These are phyloP conservation scores for Myotis vivesi DNA, from an alignment of 2,797 vertebrate species.

Conservation along the genomic window DNA sequence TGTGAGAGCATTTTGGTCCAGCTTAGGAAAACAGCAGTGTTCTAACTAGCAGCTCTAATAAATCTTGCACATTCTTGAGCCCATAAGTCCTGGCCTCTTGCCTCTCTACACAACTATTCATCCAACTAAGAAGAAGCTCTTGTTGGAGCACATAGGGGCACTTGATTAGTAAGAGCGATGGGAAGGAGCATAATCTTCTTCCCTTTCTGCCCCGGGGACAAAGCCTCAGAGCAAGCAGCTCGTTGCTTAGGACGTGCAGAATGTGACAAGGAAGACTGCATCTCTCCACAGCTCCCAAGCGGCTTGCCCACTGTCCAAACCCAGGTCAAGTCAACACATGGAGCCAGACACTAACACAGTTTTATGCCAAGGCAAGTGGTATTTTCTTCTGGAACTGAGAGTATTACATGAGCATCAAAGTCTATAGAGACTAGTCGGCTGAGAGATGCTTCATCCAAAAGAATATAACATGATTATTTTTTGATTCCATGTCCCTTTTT, in stretches of 20 bases:
- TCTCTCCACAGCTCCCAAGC: background rate
- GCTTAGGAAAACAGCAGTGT: slow-evolving; percentile 74
- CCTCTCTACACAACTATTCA: slow-evolving; percentile 77
- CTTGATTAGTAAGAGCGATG: slow-evolving; percentile 51
- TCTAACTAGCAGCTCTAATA: slow-evolving; percentile 73
- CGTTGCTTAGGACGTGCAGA: slow-evolving; percentile 13
- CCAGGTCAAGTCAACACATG: background rate
- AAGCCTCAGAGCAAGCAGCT: background rate
- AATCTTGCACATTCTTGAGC: slow-evolving; percentile 77
- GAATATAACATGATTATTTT: background rate
- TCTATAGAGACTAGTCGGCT: background rate
- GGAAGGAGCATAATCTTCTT: slow-evolving; percentile 49
- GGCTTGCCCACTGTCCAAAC: background rate
- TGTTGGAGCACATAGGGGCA: slow-evolving; percentile 72
- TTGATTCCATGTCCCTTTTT: background rate
- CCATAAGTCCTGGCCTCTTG: slow-evolving; percentile 76
- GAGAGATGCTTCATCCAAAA: background rate
- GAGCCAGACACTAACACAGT: background rate
- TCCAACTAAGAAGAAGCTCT: slow-evolving; percentile 73
- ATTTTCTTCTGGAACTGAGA: background rate
- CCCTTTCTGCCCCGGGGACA: slow-evolving; percentile 55
- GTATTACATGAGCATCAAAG: background rate
- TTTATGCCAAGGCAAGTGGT: background rate
- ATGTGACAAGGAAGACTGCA: background rate
- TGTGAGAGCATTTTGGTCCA: slow-evolving; percentile 73